Evolutionary conservation across 2,797 vertebrate species (phyloP).

Genomic region (Eidolon dupreanum): DNA sequence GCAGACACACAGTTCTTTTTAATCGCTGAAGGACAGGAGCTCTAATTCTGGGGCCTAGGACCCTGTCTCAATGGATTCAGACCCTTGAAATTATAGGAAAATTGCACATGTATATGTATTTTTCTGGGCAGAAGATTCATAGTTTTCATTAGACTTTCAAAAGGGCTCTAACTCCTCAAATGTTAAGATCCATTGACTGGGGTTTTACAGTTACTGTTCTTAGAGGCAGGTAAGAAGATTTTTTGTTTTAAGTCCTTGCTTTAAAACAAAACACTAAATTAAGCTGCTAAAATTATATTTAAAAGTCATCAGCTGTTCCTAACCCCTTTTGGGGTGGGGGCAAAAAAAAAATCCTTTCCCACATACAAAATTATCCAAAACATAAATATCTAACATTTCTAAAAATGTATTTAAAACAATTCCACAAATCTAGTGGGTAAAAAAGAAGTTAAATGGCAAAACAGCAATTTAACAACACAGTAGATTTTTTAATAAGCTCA

Average conservation of each 20-base stretch:
- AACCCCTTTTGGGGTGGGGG: not conserved
- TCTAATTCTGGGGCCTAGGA: not conserved
- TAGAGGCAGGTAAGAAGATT: slow-evolving; percentile 24
- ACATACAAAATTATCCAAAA: not conserved
- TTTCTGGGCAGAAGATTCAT: not conserved
- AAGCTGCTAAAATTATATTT: not conserved
- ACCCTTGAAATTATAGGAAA: not conserved
- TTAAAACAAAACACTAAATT: slow-evolving; percentile 35
- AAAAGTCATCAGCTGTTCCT: not conserved
- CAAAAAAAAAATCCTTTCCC: not conserved
- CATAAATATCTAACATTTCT: not conserved
- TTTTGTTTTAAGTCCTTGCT: not conserved
- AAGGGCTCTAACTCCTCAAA: not conserved
- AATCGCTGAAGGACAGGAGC: not conserved
- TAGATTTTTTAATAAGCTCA: not conserved
- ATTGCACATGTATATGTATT: not conserved
- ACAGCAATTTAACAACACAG: not conserved
- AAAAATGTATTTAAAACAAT: slow-evolving; percentile 41
- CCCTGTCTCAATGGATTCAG: not conserved
- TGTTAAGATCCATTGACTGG: not conserved
- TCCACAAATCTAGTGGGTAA: not conserved
- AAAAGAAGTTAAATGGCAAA: slow-evolving; percentile 16
- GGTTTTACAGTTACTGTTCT: not conserved
- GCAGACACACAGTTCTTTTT: not conserved
- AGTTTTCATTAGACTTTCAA: slow-evolving; percentile 25